Percentiles rank a stretch among this genome's conserved stretches.
Evolutionary conservation across 2,888 invertebrate genomes (phyloP).

Genomic region (Lottia scabra): DNA sequence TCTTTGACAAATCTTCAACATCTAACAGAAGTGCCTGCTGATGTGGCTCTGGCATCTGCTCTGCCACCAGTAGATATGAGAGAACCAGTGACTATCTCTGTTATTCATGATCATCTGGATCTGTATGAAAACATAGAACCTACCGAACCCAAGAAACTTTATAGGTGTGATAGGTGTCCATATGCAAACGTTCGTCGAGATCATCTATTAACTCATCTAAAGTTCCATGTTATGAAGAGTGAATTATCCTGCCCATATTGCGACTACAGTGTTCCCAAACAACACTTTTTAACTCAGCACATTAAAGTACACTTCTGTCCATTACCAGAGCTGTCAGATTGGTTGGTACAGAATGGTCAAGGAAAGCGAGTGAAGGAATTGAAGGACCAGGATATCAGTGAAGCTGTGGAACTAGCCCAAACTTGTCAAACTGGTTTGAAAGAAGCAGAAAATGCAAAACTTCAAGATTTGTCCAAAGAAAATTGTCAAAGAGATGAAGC

Average conservation of each 20-base stretch:
- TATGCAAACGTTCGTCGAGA: constrained; percentile 82
- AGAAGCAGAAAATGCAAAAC: constrained; percentile 11
- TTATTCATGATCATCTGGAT: constrained; percentile 60
- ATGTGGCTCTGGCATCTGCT: constrained; percentile 70
- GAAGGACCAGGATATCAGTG: constrained; percentile 51
- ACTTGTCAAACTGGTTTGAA: constrained; percentile 22
- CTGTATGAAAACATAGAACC: constrained; percentile 59
- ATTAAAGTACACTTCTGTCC: constrained; percentile 80
- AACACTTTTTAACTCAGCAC: constrained; percentile 83
- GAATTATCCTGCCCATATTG: constrained; percentile 83
- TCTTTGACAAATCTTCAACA: constrained; percentile 62
- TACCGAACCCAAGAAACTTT: constrained; percentile 74
- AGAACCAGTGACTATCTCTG: constrained; percentile 47
- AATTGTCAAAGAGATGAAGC: constrained; percentile 15
- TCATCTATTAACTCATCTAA: constrained; percentile 81
- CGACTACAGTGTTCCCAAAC: constrained; percentile 83
- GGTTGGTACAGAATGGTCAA: constrained; percentile 57
- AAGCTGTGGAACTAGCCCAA: constrained; percentile 47
- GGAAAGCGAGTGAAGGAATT: constrained; percentile 49
- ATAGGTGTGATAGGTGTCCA: constrained; percentile 83
- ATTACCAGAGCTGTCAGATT: constrained; percentile 60
- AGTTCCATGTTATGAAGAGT: constrained; percentile 79
- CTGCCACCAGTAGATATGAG: constrained; percentile 52
- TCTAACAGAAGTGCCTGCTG: constrained; percentile 70
- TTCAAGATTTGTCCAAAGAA: constrained; percentile 16